Conservation (phyloP, 2,113 vertebrate species). For the Puntigrus tetrazona region DNA sequence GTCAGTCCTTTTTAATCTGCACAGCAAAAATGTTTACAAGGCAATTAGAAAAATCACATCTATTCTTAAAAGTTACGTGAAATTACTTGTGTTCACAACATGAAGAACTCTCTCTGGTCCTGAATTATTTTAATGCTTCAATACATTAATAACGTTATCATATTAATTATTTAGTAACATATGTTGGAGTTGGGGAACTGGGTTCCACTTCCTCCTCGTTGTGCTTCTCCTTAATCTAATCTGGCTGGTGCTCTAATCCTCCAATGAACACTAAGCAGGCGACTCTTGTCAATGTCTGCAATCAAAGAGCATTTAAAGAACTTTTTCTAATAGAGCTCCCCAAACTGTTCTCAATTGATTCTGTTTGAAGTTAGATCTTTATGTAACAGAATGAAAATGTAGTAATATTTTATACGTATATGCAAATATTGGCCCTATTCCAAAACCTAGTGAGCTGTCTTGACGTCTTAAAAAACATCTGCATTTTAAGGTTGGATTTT, state of each 20-base stretch:
- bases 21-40: constrained; percentile 1
- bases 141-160: neutral
- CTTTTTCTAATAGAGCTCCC: neutral
- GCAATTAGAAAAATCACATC: neutral
- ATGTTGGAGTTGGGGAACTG: neutral
- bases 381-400: neutral
- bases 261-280: constrained; percentile 20
- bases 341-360: constrained; percentile 19
- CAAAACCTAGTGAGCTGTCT: neutral
- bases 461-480: neutral
- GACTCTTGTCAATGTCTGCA: constrained; percentile 1
- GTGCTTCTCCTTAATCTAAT: constrained; percentile 12
- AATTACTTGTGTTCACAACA: constrained; percentile 1
- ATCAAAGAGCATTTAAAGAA: neutral
- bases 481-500: neutral
- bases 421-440: neutral
- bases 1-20: constrained; percentile 27
- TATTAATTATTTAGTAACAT: constrained; percentile 11
- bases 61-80: neutral
- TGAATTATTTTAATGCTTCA: neutral
- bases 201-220: neutral
- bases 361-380: neutral
- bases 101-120: neutral
- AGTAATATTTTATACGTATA: neutral
- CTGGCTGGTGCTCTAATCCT: constrained; percentile 11